Conservation (phyloP, 2,888 invertebrate species). For the Gibbula magus region DNA sequence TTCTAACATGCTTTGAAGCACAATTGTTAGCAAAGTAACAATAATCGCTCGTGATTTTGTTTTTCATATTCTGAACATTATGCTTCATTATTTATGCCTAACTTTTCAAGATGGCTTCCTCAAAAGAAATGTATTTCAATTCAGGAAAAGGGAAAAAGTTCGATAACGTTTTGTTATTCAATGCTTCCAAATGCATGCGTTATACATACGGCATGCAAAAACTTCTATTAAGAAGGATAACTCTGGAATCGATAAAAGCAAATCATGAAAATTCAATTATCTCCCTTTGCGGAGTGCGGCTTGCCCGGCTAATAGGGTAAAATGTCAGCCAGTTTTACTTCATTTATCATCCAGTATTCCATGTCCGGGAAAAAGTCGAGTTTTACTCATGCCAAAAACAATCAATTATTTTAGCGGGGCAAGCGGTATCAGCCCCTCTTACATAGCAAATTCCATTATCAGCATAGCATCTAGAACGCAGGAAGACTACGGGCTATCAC, state of each 20-base stretch:
- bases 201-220: background rate
- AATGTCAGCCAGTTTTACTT: constrained; percentile 20
- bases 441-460: constrained; percentile 20
- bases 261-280: constrained; percentile 36
- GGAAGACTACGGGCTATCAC: background rate
- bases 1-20: no score
- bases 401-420: constrained; percentile 15
- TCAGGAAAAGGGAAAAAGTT: no score
- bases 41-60: no score
- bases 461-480: background rate
- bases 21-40: no score
- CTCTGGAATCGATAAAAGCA: constrained; percentile 22
- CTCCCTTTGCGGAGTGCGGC: constrained; percentile 24
- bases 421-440: background rate
- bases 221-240: background rate
- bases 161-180: background rate
- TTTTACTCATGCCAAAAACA: constrained; percentile 18
- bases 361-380: constrained; percentile 21
- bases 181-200: background rate
- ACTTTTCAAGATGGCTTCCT: no score
- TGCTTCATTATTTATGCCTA: no score
- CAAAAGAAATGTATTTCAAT: no score
- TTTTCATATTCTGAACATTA: no score
- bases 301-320: constrained; percentile 25
- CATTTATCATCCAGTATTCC: constrained; percentile 20